A percentile compares a stretch with the other conserved stretches of the same genome.
Evolutionary conservation across 2,888 invertebrate genomes (phyloP).

Genomic region (Dryococelus australis): DNA sequence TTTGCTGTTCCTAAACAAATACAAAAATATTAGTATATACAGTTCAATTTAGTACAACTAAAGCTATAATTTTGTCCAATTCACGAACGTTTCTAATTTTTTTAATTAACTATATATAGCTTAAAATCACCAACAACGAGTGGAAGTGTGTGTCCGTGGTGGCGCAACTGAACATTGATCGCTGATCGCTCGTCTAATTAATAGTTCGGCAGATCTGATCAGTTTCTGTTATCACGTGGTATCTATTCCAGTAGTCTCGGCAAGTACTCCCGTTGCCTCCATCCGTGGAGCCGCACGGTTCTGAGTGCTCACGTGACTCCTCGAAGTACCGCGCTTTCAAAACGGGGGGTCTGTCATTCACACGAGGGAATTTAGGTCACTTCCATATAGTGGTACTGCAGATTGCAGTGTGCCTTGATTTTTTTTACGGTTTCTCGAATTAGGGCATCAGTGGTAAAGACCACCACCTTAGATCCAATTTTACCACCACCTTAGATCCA

Average conservation of each 20-base stretch:
- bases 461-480: no score
- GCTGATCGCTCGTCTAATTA: not conserved
- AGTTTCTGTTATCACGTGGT: slow-evolving; percentile 16
- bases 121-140: not conserved
- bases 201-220: not conserved
- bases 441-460: no score
- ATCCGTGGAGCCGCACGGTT: not conserved
- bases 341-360: not conserved
- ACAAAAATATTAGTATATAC: no score
- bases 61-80: not conserved
- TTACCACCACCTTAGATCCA: no score
- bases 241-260: not conserved
- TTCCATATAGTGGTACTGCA: not conserved
- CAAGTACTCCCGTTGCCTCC: not conserved
- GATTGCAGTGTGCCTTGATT: not conserved
- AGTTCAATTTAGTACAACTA: no score
- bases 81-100: not conserved
- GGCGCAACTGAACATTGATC: slow-evolving; percentile 11
- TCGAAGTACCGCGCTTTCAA: not conserved
- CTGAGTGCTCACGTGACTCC: not conserved
- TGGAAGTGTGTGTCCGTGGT: slow-evolving; percentile 16
- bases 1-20: no score
- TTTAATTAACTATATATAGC: not conserved
- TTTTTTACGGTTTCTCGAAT: no score
- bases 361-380: slow-evolving; percentile 9